Base-by-base conservation (phyloP, 2,797 vertebrate species). In the Lepilemur septentrionalis region DNA sequence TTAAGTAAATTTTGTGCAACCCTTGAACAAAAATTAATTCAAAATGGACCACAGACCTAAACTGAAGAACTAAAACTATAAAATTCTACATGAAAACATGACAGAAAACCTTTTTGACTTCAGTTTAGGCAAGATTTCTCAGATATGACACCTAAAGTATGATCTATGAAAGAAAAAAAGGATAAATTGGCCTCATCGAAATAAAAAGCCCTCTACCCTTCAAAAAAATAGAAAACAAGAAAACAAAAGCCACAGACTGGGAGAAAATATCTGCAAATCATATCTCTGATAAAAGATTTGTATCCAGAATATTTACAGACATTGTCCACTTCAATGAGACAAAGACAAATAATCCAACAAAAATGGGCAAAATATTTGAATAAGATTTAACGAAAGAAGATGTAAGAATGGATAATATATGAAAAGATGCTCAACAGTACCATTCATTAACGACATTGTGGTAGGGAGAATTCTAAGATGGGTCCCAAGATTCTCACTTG, bases 11-110 rank as follows among this genome's bases (percentile, higher is more conserved):
- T 59, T 55, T 28, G 17, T 35, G 28, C 72, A 89, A 61, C 8
- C 28, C 25, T 38, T 55, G 43, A 25, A 48, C 46, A 89, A 75
- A 87, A 87, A 35, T 87, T 75, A 87, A 88, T 18, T 87, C 57
- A 75, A 95, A 92, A 43, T 75, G 25, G 6, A 69, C 86, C 15
- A 43, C 0, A 48, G 35, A 79, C 13, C 11, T 92, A 94, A 86
- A 55, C 30, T 67, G 70, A 89, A 94, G 48, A 94, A 69, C 6
- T 57, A 84, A 93, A 89, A 86, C 13, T 81, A 81, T 41, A 86
- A 76, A 82, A 82, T 63, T 46, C 25, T 89, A 55, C 32, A 88
- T 65, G n/a, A 90, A 84, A 55, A 69, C 22, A 61, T 30, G 61
- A n/a, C 9, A 73, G 17, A 80, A 96, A 63, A 75, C 30, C 3